Evolutionary conservation across 1,140 invertebrate genomes (phyloP).

Genomic region (Sesamia nonagrioides): DNA sequence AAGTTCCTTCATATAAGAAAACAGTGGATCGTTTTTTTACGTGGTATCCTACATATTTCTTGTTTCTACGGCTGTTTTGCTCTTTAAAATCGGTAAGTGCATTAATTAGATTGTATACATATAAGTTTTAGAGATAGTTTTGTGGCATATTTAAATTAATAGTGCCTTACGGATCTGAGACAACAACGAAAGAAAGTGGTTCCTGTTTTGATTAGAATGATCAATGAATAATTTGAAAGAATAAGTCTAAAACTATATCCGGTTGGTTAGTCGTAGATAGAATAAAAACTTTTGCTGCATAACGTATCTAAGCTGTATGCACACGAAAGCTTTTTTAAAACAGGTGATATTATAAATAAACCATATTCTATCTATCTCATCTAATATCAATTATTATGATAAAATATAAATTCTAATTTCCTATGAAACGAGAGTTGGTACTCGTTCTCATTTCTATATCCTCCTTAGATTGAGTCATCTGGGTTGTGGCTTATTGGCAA

Average conservation of each 20-base stretch:
- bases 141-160: not conserved
- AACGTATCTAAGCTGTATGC: too few species aligned
- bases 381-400: too few species aligned
- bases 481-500: too few species aligned
- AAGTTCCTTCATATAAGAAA: conserved; percentile 57
- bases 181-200: conserved; percentile 5
- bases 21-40: conserved; percentile 50
- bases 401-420: too few species aligned
- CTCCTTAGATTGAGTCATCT: not conserved
- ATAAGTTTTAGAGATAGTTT: not conserved
- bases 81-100: conserved; percentile 36
- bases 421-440: too few species aligned
- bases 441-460: not conserved
- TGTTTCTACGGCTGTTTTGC: conserved; percentile 43
- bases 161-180: not conserved
- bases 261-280: too few species aligned
- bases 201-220: not conserved
- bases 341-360: too few species aligned
- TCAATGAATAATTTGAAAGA: not conserved
- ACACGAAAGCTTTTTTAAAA: too few species aligned
- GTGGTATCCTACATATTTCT: conserved; percentile 54
- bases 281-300: too few species aligned
- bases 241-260: too few species aligned
- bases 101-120: conserved; percentile 11
- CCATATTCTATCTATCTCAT: too few species aligned